Conservation (phyloP, 2,888 invertebrate species). For the Cryptocephalus moraei region DNA sequence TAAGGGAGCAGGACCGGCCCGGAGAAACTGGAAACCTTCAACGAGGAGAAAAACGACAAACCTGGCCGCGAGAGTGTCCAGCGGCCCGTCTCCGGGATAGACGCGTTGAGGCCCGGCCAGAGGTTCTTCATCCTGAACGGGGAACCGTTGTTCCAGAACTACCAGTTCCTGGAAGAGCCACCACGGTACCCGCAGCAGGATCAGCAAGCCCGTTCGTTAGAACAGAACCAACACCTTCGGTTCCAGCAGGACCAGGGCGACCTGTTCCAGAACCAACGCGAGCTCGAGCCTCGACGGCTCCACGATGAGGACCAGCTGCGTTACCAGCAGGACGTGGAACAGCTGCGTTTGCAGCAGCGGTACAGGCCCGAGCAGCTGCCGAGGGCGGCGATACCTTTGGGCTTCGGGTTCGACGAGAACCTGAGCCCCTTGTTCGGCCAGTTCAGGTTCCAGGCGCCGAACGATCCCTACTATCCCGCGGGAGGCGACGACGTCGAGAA, state of each 20-base stretch:
- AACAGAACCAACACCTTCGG: neutral
- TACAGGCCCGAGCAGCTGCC: neutral
- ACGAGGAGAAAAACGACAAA: slow-evolving; percentile 21
- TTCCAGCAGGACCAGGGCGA: too few relatives aligned
- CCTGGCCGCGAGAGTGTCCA: slow-evolving; percentile 4
- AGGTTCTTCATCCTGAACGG: slow-evolving; percentile 49
- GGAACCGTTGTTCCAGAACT: slow-evolving; percentile 35
- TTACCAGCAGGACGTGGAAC: too few relatives aligned
- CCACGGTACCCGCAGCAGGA: neutral
- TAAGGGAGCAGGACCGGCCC: slow-evolving; percentile 23
- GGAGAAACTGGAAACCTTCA: slow-evolving; percentile 34
- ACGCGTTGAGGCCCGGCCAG: slow-evolving; percentile 37
- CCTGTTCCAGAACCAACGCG: too few relatives aligned
- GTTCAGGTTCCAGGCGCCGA: slow-evolving; percentile 16
- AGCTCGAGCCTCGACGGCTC: too few relatives aligned
- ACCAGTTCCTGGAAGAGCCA: neutral
- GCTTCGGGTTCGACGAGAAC: neutral
- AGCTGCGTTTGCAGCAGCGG: too few relatives aligned
- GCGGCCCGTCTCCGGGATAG: slow-evolving; percentile 1
- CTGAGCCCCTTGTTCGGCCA: slow-evolving; percentile 6
- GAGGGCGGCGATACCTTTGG: neutral
- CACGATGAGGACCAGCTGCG: too few relatives aligned
- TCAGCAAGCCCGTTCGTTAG: neutral
- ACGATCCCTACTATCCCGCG: slow-evolving; percentile 10
- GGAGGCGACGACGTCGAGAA: slow-evolving; percentile 40